phyloP scores from a whole-genome alignment of 1,140 invertebrate species.

The Drosophila erecta region DNA sequence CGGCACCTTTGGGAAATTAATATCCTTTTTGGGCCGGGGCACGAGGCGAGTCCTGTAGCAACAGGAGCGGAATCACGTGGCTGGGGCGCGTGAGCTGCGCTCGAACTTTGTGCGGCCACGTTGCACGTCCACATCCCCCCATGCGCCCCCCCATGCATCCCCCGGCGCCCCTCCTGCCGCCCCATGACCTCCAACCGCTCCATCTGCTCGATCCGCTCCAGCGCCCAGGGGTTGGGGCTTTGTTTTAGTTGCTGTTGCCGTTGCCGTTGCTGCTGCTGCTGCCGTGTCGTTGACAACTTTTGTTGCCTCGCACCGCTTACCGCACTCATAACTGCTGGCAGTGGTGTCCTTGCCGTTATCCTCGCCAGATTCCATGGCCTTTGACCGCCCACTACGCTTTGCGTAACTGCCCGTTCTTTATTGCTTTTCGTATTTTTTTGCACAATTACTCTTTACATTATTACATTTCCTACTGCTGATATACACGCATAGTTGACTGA shows the following conservation, averaged over 20 bases:
- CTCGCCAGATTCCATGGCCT: slow-evolving; percentile 69
- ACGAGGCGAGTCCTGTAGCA: slow-evolving; percentile 43
- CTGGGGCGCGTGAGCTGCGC: slow-evolving; percentile 65
- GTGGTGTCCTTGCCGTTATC: slow-evolving; percentile 63
- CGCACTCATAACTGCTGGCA: slow-evolving; percentile 59
- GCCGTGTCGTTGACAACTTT: slow-evolving; percentile 74
- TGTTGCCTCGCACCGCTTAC: slow-evolving; percentile 41
- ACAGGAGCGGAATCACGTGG: slow-evolving; percentile 53
- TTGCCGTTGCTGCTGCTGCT: no score
- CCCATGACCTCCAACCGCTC: background rate
- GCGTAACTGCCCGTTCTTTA: slow-evolving; percentile 70
- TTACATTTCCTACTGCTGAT: slow-evolving; percentile 78
- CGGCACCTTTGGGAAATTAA: slow-evolving; percentile 84
- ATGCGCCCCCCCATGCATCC: background rate
- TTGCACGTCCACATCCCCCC: slow-evolving; percentile 55
- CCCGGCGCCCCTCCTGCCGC: background rate
- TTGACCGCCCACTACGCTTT: slow-evolving; percentile 40
- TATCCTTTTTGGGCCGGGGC: slow-evolving; percentile 77
- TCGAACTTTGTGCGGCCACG: slow-evolving; percentile 73
- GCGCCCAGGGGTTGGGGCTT: slow-evolving; percentile 38
- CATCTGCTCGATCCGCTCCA: slow-evolving; percentile 8
- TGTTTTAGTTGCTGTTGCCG: slow-evolving; percentile 60
- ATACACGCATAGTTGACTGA: slow-evolving; percentile 70
- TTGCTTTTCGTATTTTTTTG: slow-evolving; percentile 54
- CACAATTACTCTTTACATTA: slow-evolving; percentile 83